Base-by-base conservation (phyloP, 2,797 vertebrate species). In the Acipenser ruthenus region DNA sequence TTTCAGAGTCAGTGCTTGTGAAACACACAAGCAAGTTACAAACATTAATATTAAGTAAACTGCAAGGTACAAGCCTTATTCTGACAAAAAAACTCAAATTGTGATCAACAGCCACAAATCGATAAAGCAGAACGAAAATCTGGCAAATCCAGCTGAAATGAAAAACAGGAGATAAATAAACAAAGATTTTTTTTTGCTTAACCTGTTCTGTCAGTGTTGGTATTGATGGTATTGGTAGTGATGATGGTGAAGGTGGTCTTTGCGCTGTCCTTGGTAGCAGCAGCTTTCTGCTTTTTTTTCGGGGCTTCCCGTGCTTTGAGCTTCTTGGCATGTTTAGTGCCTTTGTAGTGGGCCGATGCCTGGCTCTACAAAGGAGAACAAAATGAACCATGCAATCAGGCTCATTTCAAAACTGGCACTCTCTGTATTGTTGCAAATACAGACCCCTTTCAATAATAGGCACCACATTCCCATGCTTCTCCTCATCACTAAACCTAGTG, bases 281-380 rank as follows among this genome's bases (percentile, higher is more conserved):
- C 81, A 84, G 87, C 89, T 91, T 94, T 96, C 85, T 93, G 90
- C 91, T 94, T 96, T 84, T 87, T 94, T 91, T 94, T 99, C 71
- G 95, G 92, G 84, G 91, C 79, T 72, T 97, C 94, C 89, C 93
- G 88, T 84, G 95, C 89, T 93, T 98, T 99, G 84, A 98, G 90
- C 90, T 94, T 98, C 94, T 96, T 99, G 93, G 95, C 95, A 77
- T 99, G 96, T 89, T 98, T 99, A 89, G 94, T 98, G 81, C 96
- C 96, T 93, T 96, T 98, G 92, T 96, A 98, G 92, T 99, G 96
- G 91, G 96, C 94, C 88, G 93, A 82, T 80, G 95, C 94, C 89
- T 99, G 96, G 91, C 91, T 97, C 96, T 99, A 93, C 82, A 86
- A 89, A 89, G 85, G 82, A 90, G 87, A 93, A 89, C 81, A 92